These are phyloP conservation scores for Leiothrix lutea DNA, from an alignment of 2,113 vertebrate species.

Conservation along the genomic window DNA sequence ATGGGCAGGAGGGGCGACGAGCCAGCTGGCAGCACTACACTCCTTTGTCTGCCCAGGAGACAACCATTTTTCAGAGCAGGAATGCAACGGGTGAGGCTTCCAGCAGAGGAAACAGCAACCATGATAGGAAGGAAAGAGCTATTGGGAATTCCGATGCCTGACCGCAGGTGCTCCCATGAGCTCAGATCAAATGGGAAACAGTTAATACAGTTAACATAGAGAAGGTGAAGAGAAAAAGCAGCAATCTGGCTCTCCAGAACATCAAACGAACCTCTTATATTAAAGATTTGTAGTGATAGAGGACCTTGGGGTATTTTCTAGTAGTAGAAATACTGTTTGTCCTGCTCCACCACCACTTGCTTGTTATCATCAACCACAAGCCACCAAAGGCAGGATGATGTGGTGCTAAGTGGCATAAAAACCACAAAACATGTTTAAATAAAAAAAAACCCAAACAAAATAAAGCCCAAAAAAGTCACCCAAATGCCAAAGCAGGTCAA, in stretches of 20 bases:
- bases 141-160: rapidly evolving
- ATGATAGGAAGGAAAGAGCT: background rate
- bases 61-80: background rate
- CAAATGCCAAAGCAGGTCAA: background rate
- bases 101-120: background rate
- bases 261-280: background rate
- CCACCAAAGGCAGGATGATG: background rate
- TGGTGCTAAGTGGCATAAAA: background rate
- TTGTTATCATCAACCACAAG: background rate
- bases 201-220: background rate
- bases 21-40: background rate
- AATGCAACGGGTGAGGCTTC: background rate
- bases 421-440: background rate
- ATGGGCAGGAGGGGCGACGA: background rate
- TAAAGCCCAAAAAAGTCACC: background rate
- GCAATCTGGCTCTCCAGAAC: background rate
- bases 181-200: background rate
- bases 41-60: background rate
- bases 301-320: background rate
- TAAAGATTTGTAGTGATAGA: background rate
- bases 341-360: background rate
- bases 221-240: background rate
- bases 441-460: background rate
- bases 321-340: background rate
- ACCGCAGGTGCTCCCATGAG: background rate